Percentiles rank a stretch among this genome's conserved stretches.
Conservation (phyloP, 2,113 vertebrate genomes). For the Bubo bubo region DNA sequence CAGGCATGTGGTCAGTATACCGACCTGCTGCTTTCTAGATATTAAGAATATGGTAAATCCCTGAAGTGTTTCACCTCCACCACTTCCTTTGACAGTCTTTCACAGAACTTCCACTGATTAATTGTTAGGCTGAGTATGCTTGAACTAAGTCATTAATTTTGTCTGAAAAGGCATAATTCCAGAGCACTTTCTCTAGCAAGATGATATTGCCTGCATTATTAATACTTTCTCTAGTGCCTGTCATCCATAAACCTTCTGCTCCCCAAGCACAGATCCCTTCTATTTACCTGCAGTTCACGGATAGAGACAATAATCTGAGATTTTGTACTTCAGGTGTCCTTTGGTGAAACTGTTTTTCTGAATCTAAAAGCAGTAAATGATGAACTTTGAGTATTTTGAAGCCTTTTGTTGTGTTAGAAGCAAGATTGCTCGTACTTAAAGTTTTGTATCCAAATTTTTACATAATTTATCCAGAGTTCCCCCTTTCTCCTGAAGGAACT, state of each 20-base stretch:
- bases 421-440: background rate
- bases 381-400: background rate
- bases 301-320: background rate
- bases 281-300: background rate
- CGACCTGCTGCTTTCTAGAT: background rate
- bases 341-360: background rate
- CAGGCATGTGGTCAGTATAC: background rate
- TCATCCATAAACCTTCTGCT: background rate
- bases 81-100: slow-evolving; percentile 10
- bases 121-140: slow-evolving; percentile 49
- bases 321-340: slow-evolving; percentile 5
- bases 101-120: slow-evolving; percentile 42
- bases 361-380: background rate
- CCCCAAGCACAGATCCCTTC: background rate
- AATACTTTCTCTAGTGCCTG: slow-evolving; percentile 10
- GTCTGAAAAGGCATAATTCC: slow-evolving; percentile 44
- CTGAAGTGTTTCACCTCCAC: slow-evolving; percentile 20
- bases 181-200: slow-evolving; percentile 11
- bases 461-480: background rate
- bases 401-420: background rate
- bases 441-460: background rate
- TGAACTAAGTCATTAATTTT: slow-evolving; percentile 65
- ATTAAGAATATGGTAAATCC: slow-evolving; percentile 4
- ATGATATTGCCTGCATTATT: slow-evolving; percentile 54
- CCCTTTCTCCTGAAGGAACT: background rate